A percentile compares a stretch with the other conserved stretches of the same genome.
These are phyloP conservation scores for Leptinotarsa haldemani DNA, from an alignment of 2,888 invertebrate species.

Conservation along the genomic window DNA sequence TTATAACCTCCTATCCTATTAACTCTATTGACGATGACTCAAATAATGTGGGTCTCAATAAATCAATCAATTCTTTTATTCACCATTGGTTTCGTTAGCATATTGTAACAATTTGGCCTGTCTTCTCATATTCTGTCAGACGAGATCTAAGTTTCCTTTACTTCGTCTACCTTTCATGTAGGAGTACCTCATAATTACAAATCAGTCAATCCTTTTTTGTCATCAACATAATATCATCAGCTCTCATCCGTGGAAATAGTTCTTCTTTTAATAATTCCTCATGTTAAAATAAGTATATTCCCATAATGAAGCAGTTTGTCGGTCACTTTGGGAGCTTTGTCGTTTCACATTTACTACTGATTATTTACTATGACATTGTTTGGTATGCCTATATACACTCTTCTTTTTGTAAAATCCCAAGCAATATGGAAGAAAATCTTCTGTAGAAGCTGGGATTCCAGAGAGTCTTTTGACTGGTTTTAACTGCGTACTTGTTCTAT, in stretches of 20 bases:
- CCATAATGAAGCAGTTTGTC: too few species aligned
- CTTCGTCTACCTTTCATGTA: conserved; percentile 46
- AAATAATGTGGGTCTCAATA: conserved; percentile 43
- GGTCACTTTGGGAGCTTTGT: too few species aligned
- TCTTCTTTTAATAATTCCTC: background rate
- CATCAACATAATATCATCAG: background rate
- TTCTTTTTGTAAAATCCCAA: too few species aligned
- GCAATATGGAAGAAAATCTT: too few species aligned
- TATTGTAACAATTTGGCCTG: conserved; percentile 42
- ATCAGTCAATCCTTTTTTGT: conserved; percentile 27
- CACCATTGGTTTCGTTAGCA: conserved; percentile 28
- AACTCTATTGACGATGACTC: conserved; percentile 41
- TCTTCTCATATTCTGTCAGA: conserved; percentile 41
- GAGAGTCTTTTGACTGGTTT: too few species aligned
- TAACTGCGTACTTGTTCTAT: too few species aligned
- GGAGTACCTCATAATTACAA: conserved; percentile 44
- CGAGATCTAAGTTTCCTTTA: conserved; percentile 47
- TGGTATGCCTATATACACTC: too few species aligned
- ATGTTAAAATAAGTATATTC: background rate
- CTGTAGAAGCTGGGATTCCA: too few species aligned
- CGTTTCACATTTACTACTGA: too few species aligned
- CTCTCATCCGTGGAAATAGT: conserved; percentile 1
- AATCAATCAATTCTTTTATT: conserved; percentile 44
- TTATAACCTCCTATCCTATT: conserved; percentile 47
- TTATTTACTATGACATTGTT: too few species aligned